Percentiles rank a stretch among this genome's conserved stretches.
Conservation (phyloP, 2,113 vertebrate genomes). For the Geococcyx californianus region DNA sequence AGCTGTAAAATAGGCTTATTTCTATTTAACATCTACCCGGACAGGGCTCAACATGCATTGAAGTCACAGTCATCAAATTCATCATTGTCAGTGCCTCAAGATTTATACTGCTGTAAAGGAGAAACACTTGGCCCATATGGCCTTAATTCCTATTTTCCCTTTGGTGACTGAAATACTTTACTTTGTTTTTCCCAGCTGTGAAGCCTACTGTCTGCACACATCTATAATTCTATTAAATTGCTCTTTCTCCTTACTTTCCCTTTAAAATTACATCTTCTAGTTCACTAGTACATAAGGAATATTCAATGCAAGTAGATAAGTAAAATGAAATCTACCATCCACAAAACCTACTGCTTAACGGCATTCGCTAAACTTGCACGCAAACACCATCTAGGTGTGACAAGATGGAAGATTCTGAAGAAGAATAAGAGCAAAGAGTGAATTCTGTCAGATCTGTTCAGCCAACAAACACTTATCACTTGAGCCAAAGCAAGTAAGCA, state of each 20-base stretch:
- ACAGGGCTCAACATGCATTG: neutral
- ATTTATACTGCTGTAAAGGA: neutral
- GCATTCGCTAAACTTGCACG: neutral
- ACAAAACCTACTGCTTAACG: neutral
- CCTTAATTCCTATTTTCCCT: neutral
- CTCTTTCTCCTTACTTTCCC: neutral
- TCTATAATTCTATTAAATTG: neutral
- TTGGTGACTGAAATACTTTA: neutral
- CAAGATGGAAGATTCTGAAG: neutral
- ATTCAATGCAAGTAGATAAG: neutral
- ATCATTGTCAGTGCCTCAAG: neutral
- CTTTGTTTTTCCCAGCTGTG: neutral
- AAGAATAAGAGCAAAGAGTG: neutral
- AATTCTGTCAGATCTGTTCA: neutral
- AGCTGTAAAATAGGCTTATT: neutral
- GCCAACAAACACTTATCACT: too few species aligned
- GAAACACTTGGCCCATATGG: neutral
- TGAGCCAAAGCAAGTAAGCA: neutral
- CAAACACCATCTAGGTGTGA: neutral
- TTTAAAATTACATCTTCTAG: neutral
- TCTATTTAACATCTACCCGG: neutral
- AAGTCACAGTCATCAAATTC: neutral
- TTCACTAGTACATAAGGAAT: neutral
- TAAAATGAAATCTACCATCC: neutral
- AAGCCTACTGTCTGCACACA: neutral